phyloP scores from a whole-genome alignment of 2,113 vertebrate genomes.

The Labeo rohita region DNA sequence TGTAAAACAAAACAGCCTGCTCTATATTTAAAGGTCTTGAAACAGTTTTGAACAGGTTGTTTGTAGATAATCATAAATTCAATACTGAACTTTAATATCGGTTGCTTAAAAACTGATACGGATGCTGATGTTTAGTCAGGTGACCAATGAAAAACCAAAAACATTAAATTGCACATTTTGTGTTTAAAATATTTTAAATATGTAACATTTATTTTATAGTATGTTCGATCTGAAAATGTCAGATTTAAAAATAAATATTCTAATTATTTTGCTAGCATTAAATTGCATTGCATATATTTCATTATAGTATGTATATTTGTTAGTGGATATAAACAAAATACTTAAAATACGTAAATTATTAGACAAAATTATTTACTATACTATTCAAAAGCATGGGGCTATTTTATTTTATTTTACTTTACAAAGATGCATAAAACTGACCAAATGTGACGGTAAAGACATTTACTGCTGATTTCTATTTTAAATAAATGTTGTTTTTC shows the following conservation, averaged over 20 bases:
- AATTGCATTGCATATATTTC: background rate
- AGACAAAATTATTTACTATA: background rate
- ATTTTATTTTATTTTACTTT: background rate
- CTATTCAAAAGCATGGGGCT: background rate
- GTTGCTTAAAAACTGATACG: background rate
- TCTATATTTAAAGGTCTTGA: conserved; percentile 21
- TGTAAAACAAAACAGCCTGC: background rate
- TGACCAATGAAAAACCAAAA: background rate
- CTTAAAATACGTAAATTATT: background rate
- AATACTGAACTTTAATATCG: background rate
- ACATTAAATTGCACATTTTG: background rate
- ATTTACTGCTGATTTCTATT: background rate
- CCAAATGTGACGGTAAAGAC: background rate
- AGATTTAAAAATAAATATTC: background rate
- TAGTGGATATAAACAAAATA: too few species aligned
- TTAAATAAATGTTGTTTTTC: background rate
- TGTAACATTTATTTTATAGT: background rate
- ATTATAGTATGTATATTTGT: background rate
- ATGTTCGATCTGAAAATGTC: too few species aligned
- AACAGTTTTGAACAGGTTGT: background rate
- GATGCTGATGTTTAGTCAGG: background rate
- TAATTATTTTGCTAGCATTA: background rate
- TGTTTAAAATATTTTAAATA: background rate
- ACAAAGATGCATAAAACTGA: background rate
- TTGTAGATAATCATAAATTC: background rate